These are phyloP conservation scores for Tachypleus tridentatus DNA, from an alignment of 1,140 invertebrate genomes.

Conservation along the genomic window DNA sequence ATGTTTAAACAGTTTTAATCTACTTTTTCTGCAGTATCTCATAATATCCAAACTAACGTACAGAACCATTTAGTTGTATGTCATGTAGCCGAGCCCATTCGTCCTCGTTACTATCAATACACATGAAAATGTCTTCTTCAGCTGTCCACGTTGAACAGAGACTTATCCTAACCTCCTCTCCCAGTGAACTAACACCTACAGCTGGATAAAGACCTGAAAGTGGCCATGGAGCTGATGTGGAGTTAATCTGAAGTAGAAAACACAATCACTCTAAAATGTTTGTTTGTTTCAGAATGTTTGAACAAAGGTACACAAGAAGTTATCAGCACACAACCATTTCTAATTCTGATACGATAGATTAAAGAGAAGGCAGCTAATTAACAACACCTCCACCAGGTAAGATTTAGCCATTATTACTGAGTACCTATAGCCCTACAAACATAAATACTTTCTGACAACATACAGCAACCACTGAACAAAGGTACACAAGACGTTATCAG, in stretches of 20 bases:
- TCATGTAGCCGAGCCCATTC: slow-evolving; percentile 44
- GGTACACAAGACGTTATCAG: neutral
- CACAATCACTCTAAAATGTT: neutral
- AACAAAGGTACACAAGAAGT: neutral
- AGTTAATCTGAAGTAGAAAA: slow-evolving; percentile 29
- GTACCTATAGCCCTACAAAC: no score
- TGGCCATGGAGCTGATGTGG: slow-evolving; percentile 26
- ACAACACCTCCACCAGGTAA: neutral
- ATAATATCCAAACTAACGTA: slow-evolving; percentile 17
- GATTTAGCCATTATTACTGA: no score
- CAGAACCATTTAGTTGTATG: slow-evolving; percentile 40
- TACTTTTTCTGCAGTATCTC: no score
- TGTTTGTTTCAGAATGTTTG: neutral
- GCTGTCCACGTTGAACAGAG: slow-evolving; percentile 34
- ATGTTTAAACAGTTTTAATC: no score
- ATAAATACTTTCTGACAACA: no score
- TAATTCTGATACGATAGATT: neutral
- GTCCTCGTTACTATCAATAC: slow-evolving; percentile 43
- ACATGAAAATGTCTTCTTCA: slow-evolving; percentile 40
- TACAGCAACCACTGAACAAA: neutral
- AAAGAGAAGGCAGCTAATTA: neutral
- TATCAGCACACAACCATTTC: neutral
- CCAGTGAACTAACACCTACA: slow-evolving; percentile 36
- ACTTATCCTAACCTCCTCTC: slow-evolving; percentile 34
- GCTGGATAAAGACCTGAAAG: slow-evolving; percentile 34